Conservation (phyloP, 2,888 invertebrate genomes). For the Mimumesa dahlbomi region DNA sequence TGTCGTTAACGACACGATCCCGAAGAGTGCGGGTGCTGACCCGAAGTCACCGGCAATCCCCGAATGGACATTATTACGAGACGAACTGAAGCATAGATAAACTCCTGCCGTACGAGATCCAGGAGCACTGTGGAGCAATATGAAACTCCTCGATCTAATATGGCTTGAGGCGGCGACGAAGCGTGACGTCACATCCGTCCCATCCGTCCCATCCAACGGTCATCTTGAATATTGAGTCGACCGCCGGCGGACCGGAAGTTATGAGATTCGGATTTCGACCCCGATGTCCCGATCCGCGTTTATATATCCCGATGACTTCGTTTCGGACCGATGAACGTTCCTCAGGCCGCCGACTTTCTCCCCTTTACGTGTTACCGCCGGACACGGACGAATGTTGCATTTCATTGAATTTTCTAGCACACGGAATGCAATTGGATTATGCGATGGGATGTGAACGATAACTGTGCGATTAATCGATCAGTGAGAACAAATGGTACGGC, state of each 20-base stretch:
- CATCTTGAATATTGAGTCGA: conserved; percentile 80
- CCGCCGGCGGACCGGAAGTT: conserved; percentile 78
- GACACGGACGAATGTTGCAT: conserved; percentile 28
- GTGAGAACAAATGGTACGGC: not conserved
- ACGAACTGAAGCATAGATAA: conserved; percentile 72
- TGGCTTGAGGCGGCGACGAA: conserved; percentile 79
- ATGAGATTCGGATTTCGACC: conserved; percentile 78
- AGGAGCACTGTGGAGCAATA: conserved; percentile 72
- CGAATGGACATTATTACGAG: conserved; percentile 74
- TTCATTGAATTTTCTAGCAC: conserved; percentile 31
- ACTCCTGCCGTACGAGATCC: conserved; percentile 60
- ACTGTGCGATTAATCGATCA: not conserved
- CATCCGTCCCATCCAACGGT: conserved; percentile 77
- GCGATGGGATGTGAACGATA: conserved; percentile 3
- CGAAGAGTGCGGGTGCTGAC: conserved; percentile 28
- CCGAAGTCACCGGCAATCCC: conserved; percentile 11
- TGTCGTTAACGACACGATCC: conserved; percentile 56
- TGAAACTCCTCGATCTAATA: conserved; percentile 79
- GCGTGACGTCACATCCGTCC: conserved; percentile 79
- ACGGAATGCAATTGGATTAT: conserved; percentile 31
- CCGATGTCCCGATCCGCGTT: conserved; percentile 64
- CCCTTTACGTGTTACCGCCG: not conserved
- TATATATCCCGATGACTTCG: conserved; percentile 64
- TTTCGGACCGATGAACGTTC: conserved; percentile 61
- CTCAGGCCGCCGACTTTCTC: conserved; percentile 46